These are phyloP conservation scores for Mythimna albipuncta DNA, from an alignment of 2,888 invertebrate genomes.

Conservation along the genomic window DNA sequence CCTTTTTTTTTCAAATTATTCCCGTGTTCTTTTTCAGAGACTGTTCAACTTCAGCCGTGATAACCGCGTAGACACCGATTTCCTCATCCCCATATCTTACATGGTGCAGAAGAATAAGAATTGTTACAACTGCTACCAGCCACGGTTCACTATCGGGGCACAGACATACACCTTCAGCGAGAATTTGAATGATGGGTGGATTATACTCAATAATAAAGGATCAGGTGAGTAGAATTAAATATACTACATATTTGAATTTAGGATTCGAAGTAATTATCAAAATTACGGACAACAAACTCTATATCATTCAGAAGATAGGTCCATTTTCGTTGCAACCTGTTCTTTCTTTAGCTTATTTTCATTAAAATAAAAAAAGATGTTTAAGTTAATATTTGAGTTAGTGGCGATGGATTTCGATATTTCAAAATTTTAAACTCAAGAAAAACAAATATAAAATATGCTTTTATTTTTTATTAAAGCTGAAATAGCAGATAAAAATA, in stretches of 20 bases:
- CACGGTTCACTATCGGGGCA: conserved; percentile 80
- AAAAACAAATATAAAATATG: not conserved
- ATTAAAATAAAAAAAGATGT: no score
- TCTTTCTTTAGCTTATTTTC: no score
- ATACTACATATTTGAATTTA: no score
- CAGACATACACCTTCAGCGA: conserved; percentile 84
- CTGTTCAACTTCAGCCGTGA: conserved; percentile 78
- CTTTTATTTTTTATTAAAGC: not conserved
- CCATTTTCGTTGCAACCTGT: no score
- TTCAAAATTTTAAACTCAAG: no score
- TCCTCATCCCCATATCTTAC: conserved; percentile 84
- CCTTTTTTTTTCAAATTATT: not conserved
- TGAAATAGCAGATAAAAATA: no score
- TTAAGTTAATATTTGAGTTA: no score
- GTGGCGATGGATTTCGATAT: no score
- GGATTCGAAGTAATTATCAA: no score
- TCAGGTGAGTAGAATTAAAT: conserved; percentile 73
- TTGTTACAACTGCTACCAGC: conserved; percentile 84
- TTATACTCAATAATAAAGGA: conserved; percentile 83
- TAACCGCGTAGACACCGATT: conserved; percentile 76
- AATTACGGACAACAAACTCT: no score
- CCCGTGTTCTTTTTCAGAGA: conserved; percentile 72
- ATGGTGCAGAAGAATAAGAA: conserved; percentile 80
- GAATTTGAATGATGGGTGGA: conserved; percentile 85
- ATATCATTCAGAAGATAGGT: no score